Percentiles rank a stretch among this genome's conserved stretches.
Conservation (phyloP, 2,113 vertebrate genomes). For the Carlito syrichta region DNA sequence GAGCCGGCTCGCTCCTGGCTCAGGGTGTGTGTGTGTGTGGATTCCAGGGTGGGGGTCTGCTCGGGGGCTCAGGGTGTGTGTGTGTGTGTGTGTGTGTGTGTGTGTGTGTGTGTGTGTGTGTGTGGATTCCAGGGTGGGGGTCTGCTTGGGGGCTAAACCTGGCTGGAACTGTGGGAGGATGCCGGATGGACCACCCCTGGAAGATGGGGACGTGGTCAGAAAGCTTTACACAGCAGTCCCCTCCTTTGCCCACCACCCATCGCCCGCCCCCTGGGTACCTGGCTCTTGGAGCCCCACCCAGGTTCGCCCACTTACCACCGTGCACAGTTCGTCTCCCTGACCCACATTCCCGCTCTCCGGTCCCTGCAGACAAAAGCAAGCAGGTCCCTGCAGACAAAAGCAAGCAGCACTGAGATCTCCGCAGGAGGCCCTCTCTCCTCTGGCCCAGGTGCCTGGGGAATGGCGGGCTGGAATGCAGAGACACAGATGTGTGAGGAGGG, state of each 20-base stretch:
- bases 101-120: no score
- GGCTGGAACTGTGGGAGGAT: fast-evolving
- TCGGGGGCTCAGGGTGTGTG: no score
- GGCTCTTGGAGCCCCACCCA: no score
- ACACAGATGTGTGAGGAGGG: fast-evolving
- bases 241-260: no score
- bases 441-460: not conserved
- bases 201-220: no score
- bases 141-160: not conserved
- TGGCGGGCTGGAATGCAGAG: fast-evolving
- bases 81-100: no score
- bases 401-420: not conserved
- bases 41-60: not conserved
- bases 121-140: not conserved
- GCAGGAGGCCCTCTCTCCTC: not conserved
- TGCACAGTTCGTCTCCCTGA: not conserved
- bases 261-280: no score
- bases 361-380: not conserved
- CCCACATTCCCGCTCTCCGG: not conserved
- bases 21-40: not conserved
- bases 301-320: fast-evolving
- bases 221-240: not conserved
- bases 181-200: fast-evolving
- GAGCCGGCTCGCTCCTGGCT: not conserved
- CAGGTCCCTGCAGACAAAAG: not conserved